A percentile compares a stretch with the other conserved stretches of the same genome.
These are phyloP conservation scores for Muscicapa adusta DNA, from an alignment of 2,113 vertebrate genomes.

Conservation along the genomic window DNA sequence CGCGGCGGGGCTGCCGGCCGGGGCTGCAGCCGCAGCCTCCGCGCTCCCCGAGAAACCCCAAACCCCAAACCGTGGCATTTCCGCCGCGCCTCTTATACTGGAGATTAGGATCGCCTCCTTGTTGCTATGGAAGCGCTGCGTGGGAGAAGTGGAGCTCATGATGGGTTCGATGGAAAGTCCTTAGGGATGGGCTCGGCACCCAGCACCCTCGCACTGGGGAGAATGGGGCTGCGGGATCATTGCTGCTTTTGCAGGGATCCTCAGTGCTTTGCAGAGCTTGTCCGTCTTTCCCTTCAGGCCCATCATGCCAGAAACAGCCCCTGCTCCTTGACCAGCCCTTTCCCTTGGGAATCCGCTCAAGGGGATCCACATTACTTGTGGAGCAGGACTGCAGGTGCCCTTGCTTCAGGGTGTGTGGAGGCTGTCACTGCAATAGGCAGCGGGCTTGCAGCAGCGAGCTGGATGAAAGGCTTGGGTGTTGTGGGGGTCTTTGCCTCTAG, in stretches of 20 bases:
- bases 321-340: background rate
- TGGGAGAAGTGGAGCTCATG: constrained; percentile 25
- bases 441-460: background rate
- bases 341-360: background rate
- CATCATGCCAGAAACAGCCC: background rate
- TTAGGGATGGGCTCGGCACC: background rate
- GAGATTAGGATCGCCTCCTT: constrained; percentile 20
- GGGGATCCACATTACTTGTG: background rate
- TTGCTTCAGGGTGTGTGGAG: too few relatives aligned
- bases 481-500: background rate
- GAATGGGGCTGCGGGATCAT: background rate
- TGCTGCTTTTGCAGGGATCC: background rate
- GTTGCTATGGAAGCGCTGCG: constrained; percentile 44
- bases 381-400: fast-evolving
- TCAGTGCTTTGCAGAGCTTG: background rate
- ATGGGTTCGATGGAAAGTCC: background rate
- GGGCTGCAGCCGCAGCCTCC: background rate
- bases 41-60: background rate
- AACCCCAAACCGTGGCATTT: background rate
- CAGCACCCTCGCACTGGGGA: background rate
- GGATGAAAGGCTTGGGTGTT: background rate
- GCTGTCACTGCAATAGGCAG: background rate
- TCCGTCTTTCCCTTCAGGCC: background rate
- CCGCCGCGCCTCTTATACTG: background rate
- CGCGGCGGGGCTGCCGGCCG: too few relatives aligned